A percentile compares a stretch with the other conserved stretches of the same genome.
Evolutionary conservation across 1,140 invertebrate species (phyloP).

Genomic region (Popillia japonica): DNA sequence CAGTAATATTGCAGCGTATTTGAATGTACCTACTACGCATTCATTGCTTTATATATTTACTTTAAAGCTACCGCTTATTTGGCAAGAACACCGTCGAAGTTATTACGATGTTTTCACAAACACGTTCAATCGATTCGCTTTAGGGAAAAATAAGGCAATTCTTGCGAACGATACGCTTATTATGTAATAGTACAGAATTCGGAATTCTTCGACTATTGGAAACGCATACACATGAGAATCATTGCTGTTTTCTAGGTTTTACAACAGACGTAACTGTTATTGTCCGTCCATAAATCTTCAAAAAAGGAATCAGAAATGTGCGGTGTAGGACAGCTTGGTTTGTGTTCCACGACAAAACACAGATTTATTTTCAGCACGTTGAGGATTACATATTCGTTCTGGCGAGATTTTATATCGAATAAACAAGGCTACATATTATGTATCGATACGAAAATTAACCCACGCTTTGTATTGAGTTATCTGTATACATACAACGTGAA

Average conservation of each 20-base stretch:
- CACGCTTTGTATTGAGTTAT: background rate
- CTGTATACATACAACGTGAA: background rate
- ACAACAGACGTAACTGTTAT: slow-evolving; percentile 8
- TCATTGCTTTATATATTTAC: too few relatives aligned
- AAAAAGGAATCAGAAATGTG: background rate
- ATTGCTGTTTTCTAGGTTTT: background rate
- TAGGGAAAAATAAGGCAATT: background rate
- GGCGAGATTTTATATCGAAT: too few relatives aligned
- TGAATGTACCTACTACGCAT: too few relatives aligned
- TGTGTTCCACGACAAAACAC: background rate
- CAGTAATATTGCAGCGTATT: too few relatives aligned
- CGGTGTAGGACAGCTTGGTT: background rate
- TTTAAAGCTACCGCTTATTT: background rate
- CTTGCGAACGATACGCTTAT: background rate
- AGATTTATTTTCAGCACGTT: background rate
- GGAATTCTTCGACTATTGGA: background rate
- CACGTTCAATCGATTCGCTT: slow-evolving; percentile 9
- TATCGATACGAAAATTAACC: too few relatives aligned
- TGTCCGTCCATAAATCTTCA: slow-evolving; percentile 8
- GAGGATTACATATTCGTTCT: background rate
- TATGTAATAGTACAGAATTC: background rate
- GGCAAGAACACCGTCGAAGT: background rate
- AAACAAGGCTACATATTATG: too few relatives aligned
- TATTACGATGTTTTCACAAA: slow-evolving; percentile 6
- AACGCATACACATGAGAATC: slow-evolving; percentile 11